Percentiles rank a stretch among this genome's conserved stretches.
Conservation (phyloP, 1,140 invertebrate species). For the Zelostemma sp. region DNA sequence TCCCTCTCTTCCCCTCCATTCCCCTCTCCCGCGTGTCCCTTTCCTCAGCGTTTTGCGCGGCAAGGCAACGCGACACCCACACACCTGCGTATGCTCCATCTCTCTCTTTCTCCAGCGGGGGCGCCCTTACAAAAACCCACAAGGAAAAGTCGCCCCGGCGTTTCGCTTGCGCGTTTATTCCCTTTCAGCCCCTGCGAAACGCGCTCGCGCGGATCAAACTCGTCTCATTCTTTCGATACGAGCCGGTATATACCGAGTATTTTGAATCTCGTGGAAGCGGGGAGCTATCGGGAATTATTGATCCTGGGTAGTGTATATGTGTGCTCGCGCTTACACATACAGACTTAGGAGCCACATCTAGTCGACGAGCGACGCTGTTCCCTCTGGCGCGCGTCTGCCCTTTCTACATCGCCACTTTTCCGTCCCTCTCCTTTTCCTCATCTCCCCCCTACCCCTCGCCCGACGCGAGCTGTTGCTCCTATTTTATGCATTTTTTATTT, state of each 20-base stretch:
- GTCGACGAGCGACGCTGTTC: conserved; percentile 57
- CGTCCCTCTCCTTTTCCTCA: conserved; percentile 16
- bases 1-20: conserved; percentile 3
- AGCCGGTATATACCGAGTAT: conserved; percentile 21
- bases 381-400: conserved; percentile 64
- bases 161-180: background rate
- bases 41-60: conserved; percentile 25
- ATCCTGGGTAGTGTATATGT: conserved; percentile 43
- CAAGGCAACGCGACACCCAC: conserved; percentile 37
- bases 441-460: conserved; percentile 8
- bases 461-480: conserved; percentile 6
- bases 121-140: background rate
- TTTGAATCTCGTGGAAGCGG: conserved; percentile 48
- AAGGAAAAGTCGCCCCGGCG: conserved; percentile 14
- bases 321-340: conserved; percentile 26
- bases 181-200: conserved; percentile 5
- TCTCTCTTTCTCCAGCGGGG: background rate
- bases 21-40: conserved; percentile 9
- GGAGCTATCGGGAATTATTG: conserved; percentile 61
- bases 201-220: conserved; percentile 18
- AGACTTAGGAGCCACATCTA: conserved; percentile 49
- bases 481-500: conserved; percentile 3
- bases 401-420: conserved; percentile 46
- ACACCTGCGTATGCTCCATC: conserved; percentile 14
- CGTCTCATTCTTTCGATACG: conserved; percentile 7